Percentiles rank a stretch among this genome's conserved stretches.
These are phyloP conservation scores for Pogonognathellus flavescens DNA, from an alignment of 1,140 invertebrate genomes.

Conservation along the genomic window DNA sequence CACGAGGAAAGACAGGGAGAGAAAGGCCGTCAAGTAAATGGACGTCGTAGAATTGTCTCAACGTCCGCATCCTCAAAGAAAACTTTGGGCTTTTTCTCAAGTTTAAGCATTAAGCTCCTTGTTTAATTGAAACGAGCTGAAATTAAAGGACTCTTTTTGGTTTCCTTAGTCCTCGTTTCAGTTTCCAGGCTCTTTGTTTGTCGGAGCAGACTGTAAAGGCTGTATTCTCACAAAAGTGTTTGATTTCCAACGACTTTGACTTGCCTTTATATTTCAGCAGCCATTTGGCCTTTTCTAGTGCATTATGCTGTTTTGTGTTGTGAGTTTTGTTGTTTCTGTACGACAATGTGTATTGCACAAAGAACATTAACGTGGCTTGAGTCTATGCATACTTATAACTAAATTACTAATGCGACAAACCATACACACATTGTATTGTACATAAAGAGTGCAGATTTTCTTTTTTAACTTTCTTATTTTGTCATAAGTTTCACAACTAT, in stretches of 20 bases:
- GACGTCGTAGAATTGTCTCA: constrained; percentile 38
- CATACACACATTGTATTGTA: not conserved
- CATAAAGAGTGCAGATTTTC: not conserved
- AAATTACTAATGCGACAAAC: constrained; percentile 5
- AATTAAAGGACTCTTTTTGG: constrained; percentile 47
- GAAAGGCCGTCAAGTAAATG: not conserved
- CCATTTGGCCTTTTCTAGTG: not conserved
- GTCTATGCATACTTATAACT: not conserved
- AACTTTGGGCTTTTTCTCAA: constrained; percentile 42
- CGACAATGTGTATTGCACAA: no score
- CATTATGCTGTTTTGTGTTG: no score
- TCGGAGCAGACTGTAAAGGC: not conserved
- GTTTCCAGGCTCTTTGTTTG: not conserved
- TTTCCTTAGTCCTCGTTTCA: not conserved
- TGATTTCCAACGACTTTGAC: constrained; percentile 24
- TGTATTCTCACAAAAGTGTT: not conserved
- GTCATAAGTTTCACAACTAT: not conserved
- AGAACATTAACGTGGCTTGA: no score
- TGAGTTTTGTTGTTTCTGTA: no score
- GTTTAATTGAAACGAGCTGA: constrained; percentile 42
- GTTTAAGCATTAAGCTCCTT: constrained; percentile 46
- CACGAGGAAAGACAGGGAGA: not conserved
- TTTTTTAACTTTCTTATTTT: not conserved
- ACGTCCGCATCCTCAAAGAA: constrained; percentile 32
- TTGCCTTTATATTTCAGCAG: not conserved